Conservation (phyloP, 2,113 vertebrate species). For the Chroicocephalus ridibundus region DNA sequence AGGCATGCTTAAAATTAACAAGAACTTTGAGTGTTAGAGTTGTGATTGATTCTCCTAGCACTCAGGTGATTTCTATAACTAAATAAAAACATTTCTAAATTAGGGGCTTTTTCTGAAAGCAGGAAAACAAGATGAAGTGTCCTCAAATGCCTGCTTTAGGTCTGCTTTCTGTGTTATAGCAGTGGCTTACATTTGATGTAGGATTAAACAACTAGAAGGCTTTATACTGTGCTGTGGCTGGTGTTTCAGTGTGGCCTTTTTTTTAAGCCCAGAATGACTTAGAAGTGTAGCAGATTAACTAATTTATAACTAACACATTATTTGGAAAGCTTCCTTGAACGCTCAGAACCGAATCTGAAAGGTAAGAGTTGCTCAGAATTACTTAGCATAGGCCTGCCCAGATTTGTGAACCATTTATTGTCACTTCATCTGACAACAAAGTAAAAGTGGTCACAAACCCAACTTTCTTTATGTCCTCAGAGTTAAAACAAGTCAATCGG, state of each 20-base stretch:
- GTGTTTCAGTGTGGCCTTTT: neutral
- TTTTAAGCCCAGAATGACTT: neutral
- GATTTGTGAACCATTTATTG: neutral
- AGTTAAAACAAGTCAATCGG: neutral
- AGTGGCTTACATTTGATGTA: neutral
- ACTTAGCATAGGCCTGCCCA: neutral
- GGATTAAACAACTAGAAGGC: neutral
- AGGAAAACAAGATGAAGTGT: neutral
- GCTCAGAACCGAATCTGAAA: neutral
- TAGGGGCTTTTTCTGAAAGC: neutral
- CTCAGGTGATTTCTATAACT: neutral
- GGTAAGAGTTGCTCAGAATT: neutral
- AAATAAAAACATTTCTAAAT: neutral
- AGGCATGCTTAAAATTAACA: neutral
- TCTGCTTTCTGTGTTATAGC: neutral
- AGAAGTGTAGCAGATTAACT: neutral
- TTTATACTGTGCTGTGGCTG: neutral
- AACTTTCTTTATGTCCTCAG: neutral
- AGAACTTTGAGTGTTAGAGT: neutral
- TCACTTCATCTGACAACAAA: neutral
- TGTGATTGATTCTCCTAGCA: accelerated
- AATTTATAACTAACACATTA: neutral
- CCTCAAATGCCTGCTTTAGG: neutral
- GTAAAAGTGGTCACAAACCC: neutral
- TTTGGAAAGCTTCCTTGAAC: neutral